Conservation (phyloP, 2,113 vertebrate species). For the Cololabis saira region DNA sequence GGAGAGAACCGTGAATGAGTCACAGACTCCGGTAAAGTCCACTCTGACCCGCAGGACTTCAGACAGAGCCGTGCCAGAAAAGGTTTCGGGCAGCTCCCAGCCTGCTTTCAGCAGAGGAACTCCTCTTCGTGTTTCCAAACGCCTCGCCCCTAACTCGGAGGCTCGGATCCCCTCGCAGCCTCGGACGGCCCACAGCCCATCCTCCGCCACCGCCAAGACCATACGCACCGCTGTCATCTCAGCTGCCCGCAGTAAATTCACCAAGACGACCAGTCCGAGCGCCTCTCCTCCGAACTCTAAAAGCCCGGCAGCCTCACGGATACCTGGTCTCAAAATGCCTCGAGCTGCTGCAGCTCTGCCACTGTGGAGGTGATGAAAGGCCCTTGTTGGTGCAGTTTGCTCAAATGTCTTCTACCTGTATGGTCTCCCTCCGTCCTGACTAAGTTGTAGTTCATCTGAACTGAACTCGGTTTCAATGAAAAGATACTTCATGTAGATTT, state of each 20-base stretch:
- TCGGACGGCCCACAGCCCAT: constrained; percentile 60
- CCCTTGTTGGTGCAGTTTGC: not conserved
- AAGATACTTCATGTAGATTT: not conserved
- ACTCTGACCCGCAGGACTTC: constrained; percentile 40
- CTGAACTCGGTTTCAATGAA: constrained; percentile 23
- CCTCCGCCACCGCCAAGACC: constrained; percentile 76
- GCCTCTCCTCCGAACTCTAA: constrained; percentile 53
- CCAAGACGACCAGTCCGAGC: constrained; percentile 63
- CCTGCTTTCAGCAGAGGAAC: constrained; percentile 69
- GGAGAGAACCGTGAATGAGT: constrained; percentile 51
- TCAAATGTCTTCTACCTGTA: constrained; percentile 3
- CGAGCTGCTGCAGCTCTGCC: constrained; percentile 68
- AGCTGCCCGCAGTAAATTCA: constrained; percentile 72
- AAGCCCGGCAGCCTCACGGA: constrained; percentile 59
- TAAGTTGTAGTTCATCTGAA: constrained; percentile 19
- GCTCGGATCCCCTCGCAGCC: constrained; percentile 49
- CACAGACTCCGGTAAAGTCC: constrained; percentile 49
- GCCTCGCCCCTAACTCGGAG: constrained; percentile 76
- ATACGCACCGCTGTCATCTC: constrained; percentile 80
- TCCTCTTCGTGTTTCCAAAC: constrained; percentile 77
- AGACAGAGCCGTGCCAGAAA: constrained; percentile 64
- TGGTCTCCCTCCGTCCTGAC: constrained; percentile 3
- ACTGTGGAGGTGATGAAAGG: constrained; percentile 76
- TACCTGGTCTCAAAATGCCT: constrained; percentile 73
- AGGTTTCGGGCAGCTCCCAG: constrained; percentile 36